Conservation (phyloP, 1,140 invertebrate genomes). For the Cydia pomonella region DNA sequence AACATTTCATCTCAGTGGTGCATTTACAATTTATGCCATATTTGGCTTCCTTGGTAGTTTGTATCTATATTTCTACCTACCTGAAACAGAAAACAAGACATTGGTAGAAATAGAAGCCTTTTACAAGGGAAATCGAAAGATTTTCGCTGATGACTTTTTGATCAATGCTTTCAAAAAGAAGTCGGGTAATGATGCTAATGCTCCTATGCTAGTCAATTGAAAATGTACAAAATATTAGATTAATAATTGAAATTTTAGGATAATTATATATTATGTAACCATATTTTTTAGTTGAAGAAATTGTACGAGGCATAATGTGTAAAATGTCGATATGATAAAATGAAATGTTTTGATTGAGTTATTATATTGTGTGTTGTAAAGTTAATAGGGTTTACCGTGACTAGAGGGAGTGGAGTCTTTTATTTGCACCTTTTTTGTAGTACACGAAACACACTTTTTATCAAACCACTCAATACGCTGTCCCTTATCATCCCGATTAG, state of each 20-base stretch:
- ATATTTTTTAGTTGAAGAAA: background rate
- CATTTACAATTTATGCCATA: conserved; percentile 83
- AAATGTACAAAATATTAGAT: background rate
- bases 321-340: background rate
- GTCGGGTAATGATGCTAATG: conserved; percentile 44
- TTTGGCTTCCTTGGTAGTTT: conserved; percentile 81
- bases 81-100: conserved; percentile 89
- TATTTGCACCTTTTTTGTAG: no score
- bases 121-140: conserved; percentile 64
- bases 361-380: background rate
- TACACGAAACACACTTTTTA: no score
- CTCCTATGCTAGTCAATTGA: conserved; percentile 66
- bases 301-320: background rate
- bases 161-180: conserved; percentile 70
- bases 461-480: no score
- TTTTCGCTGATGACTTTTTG: conserved; percentile 70
- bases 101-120: conserved; percentile 86
- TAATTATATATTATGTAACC: background rate
- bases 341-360: background rate
- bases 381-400: no score
- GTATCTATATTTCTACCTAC: conserved; percentile 85
- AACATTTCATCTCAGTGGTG: conserved; percentile 79
- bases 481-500: no score
- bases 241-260: conserved; percentile 17
- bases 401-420: no score